phyloP scores from a whole-genome alignment of 2,888 invertebrate genomes.

The Halictus ligatus region DNA sequence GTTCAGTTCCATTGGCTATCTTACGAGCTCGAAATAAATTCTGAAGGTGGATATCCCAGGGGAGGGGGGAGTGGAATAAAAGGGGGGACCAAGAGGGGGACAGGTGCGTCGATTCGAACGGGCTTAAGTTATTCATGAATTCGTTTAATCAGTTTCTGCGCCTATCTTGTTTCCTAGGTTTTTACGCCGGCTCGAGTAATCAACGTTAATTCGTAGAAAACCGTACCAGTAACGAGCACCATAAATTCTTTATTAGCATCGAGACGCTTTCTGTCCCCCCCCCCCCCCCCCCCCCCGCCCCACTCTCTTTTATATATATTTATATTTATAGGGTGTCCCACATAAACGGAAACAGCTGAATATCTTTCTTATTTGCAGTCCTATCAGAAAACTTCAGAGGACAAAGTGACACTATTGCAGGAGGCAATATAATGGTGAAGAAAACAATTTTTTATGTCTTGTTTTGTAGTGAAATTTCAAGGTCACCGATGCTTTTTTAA shows the following conservation, averaged over 20 bases:
- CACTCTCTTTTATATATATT: no score
- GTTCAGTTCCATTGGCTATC: slow-evolving; percentile 46
- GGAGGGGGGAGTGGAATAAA: slow-evolving; percentile 9
- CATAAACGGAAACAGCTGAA: no score
- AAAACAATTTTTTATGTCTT: no score
- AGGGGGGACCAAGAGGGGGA: slow-evolving; percentile 59
- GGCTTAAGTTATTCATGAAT: slow-evolving; percentile 84
- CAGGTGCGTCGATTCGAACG: slow-evolving; percentile 77
- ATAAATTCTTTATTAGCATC: slow-evolving; percentile 83
- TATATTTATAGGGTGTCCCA: no score
- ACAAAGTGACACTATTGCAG: no score
- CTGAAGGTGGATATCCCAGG: slow-evolving; percentile 5
- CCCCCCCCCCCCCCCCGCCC: no score
- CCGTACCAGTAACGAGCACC: slow-evolving; percentile 82
- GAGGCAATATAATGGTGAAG: no score
- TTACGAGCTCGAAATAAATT: slow-evolving; percentile 57
- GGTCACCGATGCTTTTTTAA: no score
- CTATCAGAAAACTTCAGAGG: no score
- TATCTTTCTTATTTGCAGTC: no score
- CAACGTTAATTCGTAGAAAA: slow-evolving; percentile 84
- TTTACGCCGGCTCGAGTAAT: slow-evolving; percentile 78
- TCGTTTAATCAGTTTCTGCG: slow-evolving; percentile 83
- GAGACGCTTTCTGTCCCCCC: slow-evolving; percentile 51
- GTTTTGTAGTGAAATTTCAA: no score
- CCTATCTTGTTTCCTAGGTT: slow-evolving; percentile 74